Evolutionary conservation across 2,888 invertebrate species (phyloP).

Genomic region (Drosophila parthenogenetica): DNA sequence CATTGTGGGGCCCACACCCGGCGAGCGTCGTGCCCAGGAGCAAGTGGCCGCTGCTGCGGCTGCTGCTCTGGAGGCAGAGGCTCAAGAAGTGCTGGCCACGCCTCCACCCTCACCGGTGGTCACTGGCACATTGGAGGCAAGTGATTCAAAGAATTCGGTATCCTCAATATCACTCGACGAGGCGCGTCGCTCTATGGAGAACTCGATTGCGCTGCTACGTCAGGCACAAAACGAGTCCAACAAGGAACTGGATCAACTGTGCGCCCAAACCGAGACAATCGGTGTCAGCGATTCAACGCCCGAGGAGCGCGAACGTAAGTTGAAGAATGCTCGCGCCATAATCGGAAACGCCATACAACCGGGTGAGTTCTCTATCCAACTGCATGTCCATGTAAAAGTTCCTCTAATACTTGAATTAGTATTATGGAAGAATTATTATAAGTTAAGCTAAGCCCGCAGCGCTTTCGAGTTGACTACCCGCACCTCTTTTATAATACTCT

Average conservation of each 20-base stretch:
- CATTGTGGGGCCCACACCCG: constrained; percentile 81
- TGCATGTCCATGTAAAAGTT: constrained; percentile 29
- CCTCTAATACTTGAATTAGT: constrained; percentile 6
- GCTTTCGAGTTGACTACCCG: constrained; percentile 77
- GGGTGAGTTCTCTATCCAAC: constrained; percentile 80
- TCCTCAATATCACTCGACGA: constrained; percentile 87
- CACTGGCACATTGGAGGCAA: constrained; percentile 81
- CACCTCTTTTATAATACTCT: constrained; percentile 37
- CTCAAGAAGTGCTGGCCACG: constrained; percentile 70
- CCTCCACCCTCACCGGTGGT: constrained; percentile 81
- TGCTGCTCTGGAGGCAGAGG: constrained; percentile 60
- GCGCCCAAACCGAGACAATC: constrained; percentile 84
- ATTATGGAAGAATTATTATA: constrained; percentile 27
- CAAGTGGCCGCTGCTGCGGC: constrained; percentile 79
- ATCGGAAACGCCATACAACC: constrained; percentile 89
- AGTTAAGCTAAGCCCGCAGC: constrained; percentile 72
- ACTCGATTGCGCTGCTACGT: constrained; percentile 88
- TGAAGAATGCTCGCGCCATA: constrained; percentile 90
- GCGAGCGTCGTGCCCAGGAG: constrained; percentile 80
- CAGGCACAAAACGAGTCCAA: constrained; percentile 85
- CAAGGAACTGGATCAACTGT: constrained; percentile 84
- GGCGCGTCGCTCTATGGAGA: constrained; percentile 87
- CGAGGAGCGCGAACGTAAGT: constrained; percentile 86
- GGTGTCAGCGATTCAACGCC: constrained; percentile 74
- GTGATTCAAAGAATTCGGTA: constrained; percentile 87